Evolutionary conservation across 2,113 vertebrate species (phyloP).

Genomic region (Hippocampus abdominalis): DNA sequence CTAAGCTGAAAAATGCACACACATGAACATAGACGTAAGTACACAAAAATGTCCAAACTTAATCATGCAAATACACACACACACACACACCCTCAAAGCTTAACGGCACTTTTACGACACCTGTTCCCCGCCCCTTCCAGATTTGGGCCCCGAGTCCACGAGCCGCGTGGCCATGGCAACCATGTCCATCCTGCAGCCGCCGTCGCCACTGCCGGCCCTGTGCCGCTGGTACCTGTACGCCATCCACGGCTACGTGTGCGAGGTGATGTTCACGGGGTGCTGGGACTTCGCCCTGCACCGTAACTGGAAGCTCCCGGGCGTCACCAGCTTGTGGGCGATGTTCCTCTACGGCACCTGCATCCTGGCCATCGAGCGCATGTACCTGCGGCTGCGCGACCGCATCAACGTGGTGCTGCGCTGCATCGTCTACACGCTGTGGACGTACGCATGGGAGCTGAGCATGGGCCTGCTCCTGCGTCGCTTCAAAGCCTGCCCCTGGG

Average conservation of each 20-base stretch:
- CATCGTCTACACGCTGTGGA: slow-evolving; percentile 94
- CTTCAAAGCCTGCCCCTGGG: slow-evolving; percentile 96
- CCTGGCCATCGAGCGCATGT: slow-evolving; percentile 95
- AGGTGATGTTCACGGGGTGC: slow-evolving; percentile 98
- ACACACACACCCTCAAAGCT: not conserved
- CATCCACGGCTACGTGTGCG: slow-evolving; percentile 98
- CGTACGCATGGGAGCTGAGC: slow-evolving; percentile 94
- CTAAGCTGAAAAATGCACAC: too few relatives aligned
- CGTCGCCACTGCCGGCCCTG: slow-evolving; percentile 86
- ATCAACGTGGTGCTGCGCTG: slow-evolving; percentile 87
- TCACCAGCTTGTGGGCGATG: slow-evolving; percentile 96
- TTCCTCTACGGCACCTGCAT: slow-evolving; percentile 99
- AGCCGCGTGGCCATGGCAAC: slow-evolving; percentile 36
- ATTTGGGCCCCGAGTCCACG: not conserved
- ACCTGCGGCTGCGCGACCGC: slow-evolving; percentile 81
- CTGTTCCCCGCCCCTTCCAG: slow-evolving; percentile 13
- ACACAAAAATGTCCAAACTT: not conserved
- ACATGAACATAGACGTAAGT: too few relatives aligned
- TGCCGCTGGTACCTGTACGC: slow-evolving; percentile 98
- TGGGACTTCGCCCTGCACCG: slow-evolving; percentile 95
- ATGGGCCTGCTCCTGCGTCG: slow-evolving; percentile 90
- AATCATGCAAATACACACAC: too few relatives aligned
- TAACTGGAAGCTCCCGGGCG: slow-evolving; percentile 97
- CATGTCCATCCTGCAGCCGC: slow-evolving; percentile 66
- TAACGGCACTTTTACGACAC: not conserved